These are phyloP conservation scores for Drosophila kikkawai DNA, from an alignment of 1,140 invertebrate species.

Conservation along the genomic window DNA sequence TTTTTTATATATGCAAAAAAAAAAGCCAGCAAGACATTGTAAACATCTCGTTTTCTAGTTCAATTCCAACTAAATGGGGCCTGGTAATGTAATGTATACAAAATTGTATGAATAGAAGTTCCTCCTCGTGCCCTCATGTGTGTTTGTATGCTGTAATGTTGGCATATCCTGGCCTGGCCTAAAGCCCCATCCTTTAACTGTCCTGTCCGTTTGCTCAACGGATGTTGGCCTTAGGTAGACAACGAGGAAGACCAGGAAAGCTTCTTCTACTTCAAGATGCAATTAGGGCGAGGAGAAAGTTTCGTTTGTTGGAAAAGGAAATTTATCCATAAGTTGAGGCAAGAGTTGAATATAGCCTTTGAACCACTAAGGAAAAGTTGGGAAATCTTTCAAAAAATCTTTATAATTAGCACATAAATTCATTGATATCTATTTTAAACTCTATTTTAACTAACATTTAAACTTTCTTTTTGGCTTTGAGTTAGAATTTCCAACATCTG, in stretches of 20 bases:
- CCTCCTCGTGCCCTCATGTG: background rate
- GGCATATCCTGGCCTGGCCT: slow-evolving; percentile 40
- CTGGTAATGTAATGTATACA: slow-evolving; percentile 79
- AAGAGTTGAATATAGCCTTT: slow-evolving; percentile 6
- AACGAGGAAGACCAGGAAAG: slow-evolving; percentile 24
- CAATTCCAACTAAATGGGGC: slow-evolving; percentile 79
- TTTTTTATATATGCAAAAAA: slow-evolving; percentile 21
- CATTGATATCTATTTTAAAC: background rate
- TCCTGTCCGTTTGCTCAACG: slow-evolving; percentile 10
- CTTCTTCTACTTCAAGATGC: slow-evolving; percentile 62
- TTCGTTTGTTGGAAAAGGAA: slow-evolving; percentile 40
- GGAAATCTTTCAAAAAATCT: background rate
- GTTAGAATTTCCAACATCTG: background rate
- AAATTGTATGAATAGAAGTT: slow-evolving; percentile 44
- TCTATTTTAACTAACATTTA: background rate
- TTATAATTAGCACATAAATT: background rate
- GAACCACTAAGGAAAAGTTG: background rate
- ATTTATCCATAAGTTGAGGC: slow-evolving; percentile 25
- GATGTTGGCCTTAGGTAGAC: slow-evolving; percentile 43
- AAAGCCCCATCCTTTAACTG: slow-evolving; percentile 29
- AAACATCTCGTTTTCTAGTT: slow-evolving; percentile 81
- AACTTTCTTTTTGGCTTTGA: background rate
- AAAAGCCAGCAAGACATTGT: slow-evolving; percentile 64
- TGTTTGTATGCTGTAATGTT: slow-evolving; percentile 26
- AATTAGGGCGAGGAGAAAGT: slow-evolving; percentile 74